Evolutionary conservation across 37 sponge, comb jelly and placozoan genomes (phyloP).

Genomic region (Oopsacas minuta): DNA sequence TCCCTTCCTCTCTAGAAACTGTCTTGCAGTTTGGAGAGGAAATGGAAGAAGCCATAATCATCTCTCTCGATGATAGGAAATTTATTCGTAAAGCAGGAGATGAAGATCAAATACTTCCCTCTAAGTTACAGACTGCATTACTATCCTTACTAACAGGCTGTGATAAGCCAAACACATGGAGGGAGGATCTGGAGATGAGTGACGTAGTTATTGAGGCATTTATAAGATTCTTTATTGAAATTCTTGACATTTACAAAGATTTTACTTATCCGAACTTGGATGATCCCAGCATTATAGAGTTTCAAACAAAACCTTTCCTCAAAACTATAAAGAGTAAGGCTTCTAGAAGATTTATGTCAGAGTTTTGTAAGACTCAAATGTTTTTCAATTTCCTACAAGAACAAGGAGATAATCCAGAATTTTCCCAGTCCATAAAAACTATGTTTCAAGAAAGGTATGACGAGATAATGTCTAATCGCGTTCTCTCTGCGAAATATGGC

Average conservation of each 20-base stretch:
- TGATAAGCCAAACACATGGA: not conserved
- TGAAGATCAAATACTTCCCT: slow-evolving; percentile 17
- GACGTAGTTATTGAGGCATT: slow-evolving; percentile 22
- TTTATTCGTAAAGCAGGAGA: slow-evolving; percentile 18
- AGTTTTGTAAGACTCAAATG: slow-evolving; percentile 70
- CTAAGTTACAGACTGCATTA: slow-evolving; percentile 15
- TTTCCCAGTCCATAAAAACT: slow-evolving; percentile 15
- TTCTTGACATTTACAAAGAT: not conserved
- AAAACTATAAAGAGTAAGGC: not conserved
- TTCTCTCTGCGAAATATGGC: slow-evolving; percentile 14
- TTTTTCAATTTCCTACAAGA: slow-evolving; percentile 60
- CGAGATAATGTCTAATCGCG: slow-evolving; percentile 11
- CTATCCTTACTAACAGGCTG: not conserved
- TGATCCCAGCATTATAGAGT: slow-evolving; percentile 6
- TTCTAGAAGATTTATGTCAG: slow-evolving; percentile 38
- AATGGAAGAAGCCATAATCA: not conserved
- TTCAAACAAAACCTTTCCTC: not conserved
- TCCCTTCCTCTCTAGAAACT: slow-evolving; percentile 22
- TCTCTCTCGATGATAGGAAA: not conserved
- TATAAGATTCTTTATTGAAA: slow-evolving; percentile 23
- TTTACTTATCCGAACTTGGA: not conserved
- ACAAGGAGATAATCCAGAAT: slow-evolving; percentile 26
- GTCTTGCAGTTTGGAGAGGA: slow-evolving; percentile 10
- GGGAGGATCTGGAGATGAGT: not conserved
- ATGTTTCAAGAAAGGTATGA: slow-evolving; percentile 8